A percentile compares a stretch with the other conserved stretches of the same genome.
phyloP scores from a whole-genome alignment of 2,888 invertebrate species.

The Thelaira solivaga region DNA sequence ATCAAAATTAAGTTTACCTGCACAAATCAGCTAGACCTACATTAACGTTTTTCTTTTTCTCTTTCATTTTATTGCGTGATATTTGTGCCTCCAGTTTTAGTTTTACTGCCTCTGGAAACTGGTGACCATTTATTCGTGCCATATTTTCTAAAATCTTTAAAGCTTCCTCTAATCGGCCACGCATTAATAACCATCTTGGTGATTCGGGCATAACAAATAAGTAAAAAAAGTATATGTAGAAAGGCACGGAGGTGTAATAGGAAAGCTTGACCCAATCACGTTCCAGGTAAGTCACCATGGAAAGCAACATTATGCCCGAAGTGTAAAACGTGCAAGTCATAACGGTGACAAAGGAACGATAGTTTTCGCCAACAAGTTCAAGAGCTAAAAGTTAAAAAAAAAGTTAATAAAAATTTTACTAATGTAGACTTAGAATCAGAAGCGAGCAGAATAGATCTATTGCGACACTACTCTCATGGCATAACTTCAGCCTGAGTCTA shows the following conservation, averaged over 20 bases:
- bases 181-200: conserved; percentile 92
- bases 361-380: conserved; percentile 93
- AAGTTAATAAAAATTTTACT: neutral
- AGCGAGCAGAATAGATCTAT: no score
- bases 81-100: conserved; percentile 85
- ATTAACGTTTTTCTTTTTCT: conserved; percentile 78
- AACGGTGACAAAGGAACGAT: conserved; percentile 93
- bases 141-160: conserved; percentile 86
- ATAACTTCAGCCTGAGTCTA: no score
- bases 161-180: conserved; percentile 89
- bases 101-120: conserved; percentile 85
- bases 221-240: conserved; percentile 89
- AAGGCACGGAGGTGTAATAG: conserved; percentile 89
- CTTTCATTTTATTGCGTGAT: conserved; percentile 81
- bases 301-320: conserved; percentile 88
- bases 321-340: conserved; percentile 95
- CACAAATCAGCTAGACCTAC: conserved; percentile 76
- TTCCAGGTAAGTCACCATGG: conserved; percentile 89
- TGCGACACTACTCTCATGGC: no score
- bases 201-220: conserved; percentile 94
- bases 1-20: conserved; percentile 61
- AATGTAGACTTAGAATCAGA: no score
- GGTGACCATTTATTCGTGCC: conserved; percentile 87
- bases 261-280: conserved; percentile 90
- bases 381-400: conserved; percentile 81